Conservation (phyloP, 2,113 vertebrate genomes). For the Donacobius atricapilla region DNA sequence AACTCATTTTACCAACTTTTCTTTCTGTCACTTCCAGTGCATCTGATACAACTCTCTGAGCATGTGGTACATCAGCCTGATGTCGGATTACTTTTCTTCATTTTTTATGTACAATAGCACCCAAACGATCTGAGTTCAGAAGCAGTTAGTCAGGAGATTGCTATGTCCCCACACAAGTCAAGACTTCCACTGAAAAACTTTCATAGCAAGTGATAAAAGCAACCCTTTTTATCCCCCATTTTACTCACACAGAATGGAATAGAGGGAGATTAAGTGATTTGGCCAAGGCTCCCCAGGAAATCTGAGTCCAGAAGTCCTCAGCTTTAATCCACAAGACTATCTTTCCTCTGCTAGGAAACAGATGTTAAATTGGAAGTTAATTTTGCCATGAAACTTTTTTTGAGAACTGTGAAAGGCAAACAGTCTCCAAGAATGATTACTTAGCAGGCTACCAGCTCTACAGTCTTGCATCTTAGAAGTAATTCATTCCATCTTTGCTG, state of each 20-base stretch:
- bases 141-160: not conserved
- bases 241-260: not conserved
- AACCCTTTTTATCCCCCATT: not conserved
- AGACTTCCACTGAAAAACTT: not conserved
- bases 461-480: slow-evolving; percentile 14
- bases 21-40: slow-evolving; percentile 24
- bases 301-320: slow-evolving; percentile 3
- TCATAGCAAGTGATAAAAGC: not conserved
- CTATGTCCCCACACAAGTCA: not conserved
- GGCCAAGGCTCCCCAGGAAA: not conserved
- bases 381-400: slow-evolving; percentile 59
- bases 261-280: not conserved
- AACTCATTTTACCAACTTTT: not conserved
- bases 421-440: slow-evolving; percentile 38
- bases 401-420: slow-evolving; percentile 50
- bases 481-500: slow-evolving; percentile 58
- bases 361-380: slow-evolving; percentile 67
- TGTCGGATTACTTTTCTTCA: not conserved
- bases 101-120: not conserved
- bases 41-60: not conserved
- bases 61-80: slow-evolving; percentile 17
- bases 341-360: slow-evolving; percentile 59
- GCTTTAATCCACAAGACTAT: not conserved
- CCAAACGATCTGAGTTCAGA: not conserved
- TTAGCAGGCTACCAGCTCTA: slow-evolving; percentile 40